Evolutionary conservation across 1,140 invertebrate species (phyloP), one percentile per base, ranked within the genome.

Genomic region (Drosophila asahinai): DNA sequence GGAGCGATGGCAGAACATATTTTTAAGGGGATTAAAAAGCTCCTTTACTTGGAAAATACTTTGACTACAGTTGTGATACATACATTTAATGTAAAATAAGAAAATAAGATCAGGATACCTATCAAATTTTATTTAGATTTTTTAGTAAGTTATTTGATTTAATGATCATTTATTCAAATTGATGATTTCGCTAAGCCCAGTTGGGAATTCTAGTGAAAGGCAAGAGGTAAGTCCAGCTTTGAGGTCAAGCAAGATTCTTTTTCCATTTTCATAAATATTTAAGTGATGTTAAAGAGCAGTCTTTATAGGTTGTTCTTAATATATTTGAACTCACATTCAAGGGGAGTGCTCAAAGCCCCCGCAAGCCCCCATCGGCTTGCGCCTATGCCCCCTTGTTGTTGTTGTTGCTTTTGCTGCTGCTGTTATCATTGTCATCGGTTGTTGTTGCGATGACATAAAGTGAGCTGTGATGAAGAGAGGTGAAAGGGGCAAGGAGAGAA

Each of bases 351-450:
- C 22, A 7, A 0, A 17, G 19, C 38, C 62, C 57, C 54, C 17
- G 4, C 22, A 12, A 17, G 1, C 40, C 57, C 17, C 30, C 15
- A 25, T 27, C 4, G 51, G 14, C 3, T 11, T n/a, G 17, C 22
- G 33, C 64, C 67, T 25, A 25, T 68, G 59, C 30, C 60, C 22
- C 15, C 36, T 8, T 57, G 73, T 30, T 74, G 58, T 49, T 47
- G 63, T 14, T 38, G 54, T 19, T 68, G 63, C 51, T 63, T 51
- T 30, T 63, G 54, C 60, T 62, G 59, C 61, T 80, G 61, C 77
- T 89, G 84, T 87, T 87, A 89, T 87, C 84, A 86, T 81, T 80
- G 73, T 84, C 77, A 84, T 89, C 84, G 60, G 66, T 80, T 83
- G 74, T 76, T 76, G 72, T 64, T 89, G 63, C 77, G 80, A 89